phyloP scores from a whole-genome alignment of 2,888 invertebrate species.

The Drosophila nr. perissopoda region DNA sequence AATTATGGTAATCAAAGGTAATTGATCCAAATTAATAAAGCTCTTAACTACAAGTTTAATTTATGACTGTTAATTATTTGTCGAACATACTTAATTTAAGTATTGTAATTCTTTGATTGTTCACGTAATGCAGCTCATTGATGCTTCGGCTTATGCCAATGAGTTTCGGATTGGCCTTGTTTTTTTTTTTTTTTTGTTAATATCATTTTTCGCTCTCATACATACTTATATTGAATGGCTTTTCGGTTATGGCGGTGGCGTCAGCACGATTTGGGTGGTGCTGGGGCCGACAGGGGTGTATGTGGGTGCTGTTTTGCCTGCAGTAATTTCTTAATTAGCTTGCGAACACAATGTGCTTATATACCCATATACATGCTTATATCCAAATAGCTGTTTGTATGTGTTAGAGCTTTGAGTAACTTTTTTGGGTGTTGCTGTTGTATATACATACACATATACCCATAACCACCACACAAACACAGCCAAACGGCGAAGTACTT shows the following conservation, averaged over 20 bases:
- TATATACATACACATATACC: constrained; percentile 6
- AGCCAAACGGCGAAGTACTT: constrained; percentile 71
- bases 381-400: constrained; percentile 12
- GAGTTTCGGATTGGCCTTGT: constrained; percentile 5
- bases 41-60: not conserved
- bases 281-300: constrained; percentile 2
- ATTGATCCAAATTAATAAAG: not conserved
- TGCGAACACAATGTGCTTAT: constrained; percentile 75
- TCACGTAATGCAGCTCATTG: constrained; percentile 32
- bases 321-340: constrained; percentile 84
- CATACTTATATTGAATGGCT: constrained; percentile 68
- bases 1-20: not conserved
- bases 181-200: constrained; percentile 52
- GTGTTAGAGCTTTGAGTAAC: constrained; percentile 21
- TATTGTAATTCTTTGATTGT: not conserved
- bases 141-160: constrained; percentile 28
- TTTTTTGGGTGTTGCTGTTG: constrained; percentile 32
- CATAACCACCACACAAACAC: constrained; percentile 4
- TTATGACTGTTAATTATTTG: not conserved
- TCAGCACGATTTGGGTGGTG: constrained; percentile 15
- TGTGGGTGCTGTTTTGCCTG: constrained; percentile 73
- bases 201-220: constrained; percentile 64
- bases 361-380: constrained; percentile 41
- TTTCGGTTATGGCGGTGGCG: constrained; percentile 61
- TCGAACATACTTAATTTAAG: not conserved